A percentile compares a stretch with the other conserved stretches of the same genome.
These are phyloP conservation scores for Akabosia matsudoensis DNA, from an alignment of 1,140 invertebrate genomes.

Conservation along the genomic window DNA sequence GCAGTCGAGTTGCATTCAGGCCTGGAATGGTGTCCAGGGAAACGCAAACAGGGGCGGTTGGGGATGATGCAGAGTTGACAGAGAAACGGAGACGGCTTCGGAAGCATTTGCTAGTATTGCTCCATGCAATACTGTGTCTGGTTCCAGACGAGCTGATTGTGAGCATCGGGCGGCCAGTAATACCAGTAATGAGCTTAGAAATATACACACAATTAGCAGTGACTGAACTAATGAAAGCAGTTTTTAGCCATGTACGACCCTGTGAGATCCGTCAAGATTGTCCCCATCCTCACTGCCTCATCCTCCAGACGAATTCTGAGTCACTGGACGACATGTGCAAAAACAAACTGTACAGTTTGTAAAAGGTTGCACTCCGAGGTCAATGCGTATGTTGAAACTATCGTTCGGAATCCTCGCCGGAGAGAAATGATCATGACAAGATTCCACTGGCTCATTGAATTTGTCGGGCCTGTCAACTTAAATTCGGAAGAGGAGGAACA, in stretches of 20 bases:
- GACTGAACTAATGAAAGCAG: slow-evolving; percentile 4
- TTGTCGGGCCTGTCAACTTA: neutral
- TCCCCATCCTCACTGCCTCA: slow-evolving; percentile 2
- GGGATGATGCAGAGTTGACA: neutral
- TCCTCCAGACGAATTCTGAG: neutral
- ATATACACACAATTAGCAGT: too few species aligned
- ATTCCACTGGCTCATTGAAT: neutral
- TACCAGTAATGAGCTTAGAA: neutral
- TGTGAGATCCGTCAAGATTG: neutral
- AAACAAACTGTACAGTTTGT: slow-evolving; percentile 1
- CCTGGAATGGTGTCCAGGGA: neutral
- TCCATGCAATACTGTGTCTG: neutral
- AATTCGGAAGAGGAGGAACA: neutral
- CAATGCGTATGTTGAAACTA: neutral
- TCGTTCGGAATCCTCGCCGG: neutral
- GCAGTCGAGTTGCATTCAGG: neutral
- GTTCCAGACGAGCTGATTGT: neutral
- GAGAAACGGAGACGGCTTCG: slow-evolving; percentile 8
- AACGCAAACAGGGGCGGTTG: neutral
- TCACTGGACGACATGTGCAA: neutral
- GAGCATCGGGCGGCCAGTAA: neutral
- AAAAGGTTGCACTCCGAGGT: neutral
- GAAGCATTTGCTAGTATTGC: slow-evolving; percentile 1
- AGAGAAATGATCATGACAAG: slow-evolving; percentile 1
- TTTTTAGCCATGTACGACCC: neutral